Evolutionary conservation across 2,113 vertebrate species (phyloP).

Genomic region (Corythoichthys haematopterus): DNA sequence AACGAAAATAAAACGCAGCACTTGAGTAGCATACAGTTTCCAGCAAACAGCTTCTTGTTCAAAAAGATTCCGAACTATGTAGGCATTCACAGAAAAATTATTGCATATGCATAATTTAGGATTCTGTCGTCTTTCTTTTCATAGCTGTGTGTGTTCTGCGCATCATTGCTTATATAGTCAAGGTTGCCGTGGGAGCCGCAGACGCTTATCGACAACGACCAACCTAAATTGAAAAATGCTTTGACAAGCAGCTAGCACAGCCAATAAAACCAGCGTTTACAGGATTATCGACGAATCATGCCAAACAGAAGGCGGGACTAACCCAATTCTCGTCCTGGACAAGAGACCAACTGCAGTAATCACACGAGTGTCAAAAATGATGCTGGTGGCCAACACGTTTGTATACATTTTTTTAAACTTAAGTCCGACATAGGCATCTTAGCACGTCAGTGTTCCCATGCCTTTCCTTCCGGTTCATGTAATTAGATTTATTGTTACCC

Average conservation of each 20-base stretch:
- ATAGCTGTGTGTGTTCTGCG: background rate
- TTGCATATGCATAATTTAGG: background rate
- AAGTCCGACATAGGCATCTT: background rate
- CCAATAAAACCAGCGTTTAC: constrained; percentile 49
- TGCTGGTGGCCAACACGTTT: constrained; percentile 11
- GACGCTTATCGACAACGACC: constrained; percentile 58
- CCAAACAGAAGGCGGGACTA: constrained; percentile 46
- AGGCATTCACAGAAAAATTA: background rate
- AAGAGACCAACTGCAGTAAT: constrained; percentile 45
- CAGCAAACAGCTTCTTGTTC: background rate
- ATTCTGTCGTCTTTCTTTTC: background rate
- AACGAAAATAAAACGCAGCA: background rate
- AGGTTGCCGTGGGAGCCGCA: constrained; percentile 73
- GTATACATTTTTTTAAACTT: background rate
- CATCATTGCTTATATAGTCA: constrained; percentile 22
- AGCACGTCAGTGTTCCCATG: background rate
- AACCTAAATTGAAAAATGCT: constrained; percentile 41
- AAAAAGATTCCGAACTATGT: background rate
- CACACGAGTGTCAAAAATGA: constrained; percentile 50
- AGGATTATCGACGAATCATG: constrained; percentile 41
- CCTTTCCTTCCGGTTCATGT: background rate
- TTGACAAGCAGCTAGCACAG: constrained; percentile 40
- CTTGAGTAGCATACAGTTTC: background rate
- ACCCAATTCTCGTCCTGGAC: constrained; percentile 42
- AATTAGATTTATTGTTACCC: constrained; percentile 18